Conservation (phyloP, 2,797 vertebrate genomes). For the Siniperca scherzeri region DNA sequence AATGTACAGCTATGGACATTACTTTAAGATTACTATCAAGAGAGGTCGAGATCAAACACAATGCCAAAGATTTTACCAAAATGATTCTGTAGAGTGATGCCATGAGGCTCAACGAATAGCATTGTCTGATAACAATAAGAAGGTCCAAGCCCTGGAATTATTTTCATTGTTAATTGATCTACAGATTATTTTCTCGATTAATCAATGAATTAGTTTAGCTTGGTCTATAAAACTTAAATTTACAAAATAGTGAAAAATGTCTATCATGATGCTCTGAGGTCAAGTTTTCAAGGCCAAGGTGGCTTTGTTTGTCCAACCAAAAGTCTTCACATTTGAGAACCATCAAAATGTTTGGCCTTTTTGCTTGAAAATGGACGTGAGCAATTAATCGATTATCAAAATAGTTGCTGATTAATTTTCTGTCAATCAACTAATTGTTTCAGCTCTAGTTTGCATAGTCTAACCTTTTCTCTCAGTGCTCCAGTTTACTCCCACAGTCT, state of each 20-base stretch:
- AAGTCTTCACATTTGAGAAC: background rate
- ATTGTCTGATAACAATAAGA: background rate
- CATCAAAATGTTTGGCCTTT: background rate
- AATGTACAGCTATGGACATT: background rate
- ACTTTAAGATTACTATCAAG: background rate
- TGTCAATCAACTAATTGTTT: background rate
- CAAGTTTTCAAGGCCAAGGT: background rate
- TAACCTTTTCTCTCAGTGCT: slow-evolving; percentile 15
- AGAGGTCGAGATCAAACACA: background rate
- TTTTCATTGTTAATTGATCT: background rate
- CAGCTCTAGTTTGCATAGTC: slow-evolving; percentile 22
- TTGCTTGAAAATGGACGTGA: background rate
- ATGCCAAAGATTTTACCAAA: background rate
- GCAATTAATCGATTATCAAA: background rate
- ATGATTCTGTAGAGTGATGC: background rate
- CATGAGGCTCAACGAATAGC: background rate
- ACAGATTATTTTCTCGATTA: background rate
- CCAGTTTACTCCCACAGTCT: slow-evolving; percentile 1
- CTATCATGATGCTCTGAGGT: background rate
- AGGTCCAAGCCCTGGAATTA: background rate
- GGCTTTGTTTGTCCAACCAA: background rate
- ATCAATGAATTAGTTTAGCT: no score
- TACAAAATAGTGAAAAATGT: no score
- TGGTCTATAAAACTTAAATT: background rate
- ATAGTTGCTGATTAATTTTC: background rate